Conservation (phyloP, 2,888 invertebrate species). For the Herminia tarsipennalis region DNA sequence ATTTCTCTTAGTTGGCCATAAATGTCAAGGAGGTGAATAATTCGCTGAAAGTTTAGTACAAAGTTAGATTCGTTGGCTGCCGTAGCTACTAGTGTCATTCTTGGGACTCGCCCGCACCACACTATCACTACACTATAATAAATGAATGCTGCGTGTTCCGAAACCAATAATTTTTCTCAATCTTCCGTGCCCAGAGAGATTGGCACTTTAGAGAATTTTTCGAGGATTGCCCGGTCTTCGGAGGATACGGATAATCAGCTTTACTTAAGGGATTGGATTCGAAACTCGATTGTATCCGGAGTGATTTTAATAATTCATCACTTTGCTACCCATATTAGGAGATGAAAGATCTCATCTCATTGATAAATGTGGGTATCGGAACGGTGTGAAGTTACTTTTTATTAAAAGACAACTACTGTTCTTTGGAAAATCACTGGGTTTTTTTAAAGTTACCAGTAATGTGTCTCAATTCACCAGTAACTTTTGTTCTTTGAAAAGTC, state of each 20-base stretch:
- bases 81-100: conserved; percentile 31
- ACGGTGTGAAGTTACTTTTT: too few species aligned
- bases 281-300: conserved; percentile 79
- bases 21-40: conserved; percentile 71
- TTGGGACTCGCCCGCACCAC: conserved; percentile 23
- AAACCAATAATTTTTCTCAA: conserved; percentile 69
- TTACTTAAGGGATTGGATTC: conserved; percentile 84
- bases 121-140: conserved; percentile 72
- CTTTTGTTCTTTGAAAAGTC: too few species aligned
- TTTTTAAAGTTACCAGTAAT: too few species aligned
- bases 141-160: conserved; percentile 68
- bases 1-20: conserved; percentile 73
- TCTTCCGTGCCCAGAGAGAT: conserved; percentile 68
- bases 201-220: conserved; percentile 78
- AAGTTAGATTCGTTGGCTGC: conserved; percentile 47
- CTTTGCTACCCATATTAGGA: conserved; percentile 58
- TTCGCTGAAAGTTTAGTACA: conserved; percentile 64
- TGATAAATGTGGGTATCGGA: too few species aligned
- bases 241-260: conserved; percentile 81
- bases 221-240: conserved; percentile 64
- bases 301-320: conserved; percentile 84
- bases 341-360: conserved; percentile 60
- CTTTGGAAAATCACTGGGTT: too few species aligned
- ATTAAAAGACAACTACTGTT: too few species aligned
- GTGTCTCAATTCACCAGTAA: too few species aligned